Evolutionary conservation across 2,888 invertebrate species (phyloP).

Genomic region (Trissolcus japonicus): DNA sequence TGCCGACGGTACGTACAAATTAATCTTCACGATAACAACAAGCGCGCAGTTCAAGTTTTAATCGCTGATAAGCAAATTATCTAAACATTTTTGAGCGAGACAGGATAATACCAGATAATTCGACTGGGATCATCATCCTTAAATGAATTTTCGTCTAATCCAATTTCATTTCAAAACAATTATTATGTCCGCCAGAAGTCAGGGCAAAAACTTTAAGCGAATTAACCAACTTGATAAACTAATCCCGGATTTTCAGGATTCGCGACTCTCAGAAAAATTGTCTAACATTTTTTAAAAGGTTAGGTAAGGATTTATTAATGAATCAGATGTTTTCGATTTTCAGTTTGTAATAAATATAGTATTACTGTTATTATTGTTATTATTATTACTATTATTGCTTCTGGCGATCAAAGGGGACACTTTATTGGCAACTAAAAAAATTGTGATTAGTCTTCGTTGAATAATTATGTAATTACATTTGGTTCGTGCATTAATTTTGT

Average conservation of each 20-base stretch:
- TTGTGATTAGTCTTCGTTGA: too few species aligned
- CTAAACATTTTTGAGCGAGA: constrained; percentile 24
- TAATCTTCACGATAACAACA: too few species aligned
- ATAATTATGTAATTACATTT: too few species aligned
- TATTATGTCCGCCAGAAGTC: constrained; percentile 26
- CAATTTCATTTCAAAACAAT: constrained; percentile 36
- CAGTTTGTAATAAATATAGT: too few species aligned
- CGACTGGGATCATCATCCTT: constrained; percentile 19
- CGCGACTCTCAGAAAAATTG: constrained; percentile 20
- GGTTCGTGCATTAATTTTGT: too few species aligned
- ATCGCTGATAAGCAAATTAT: constrained; percentile 1
- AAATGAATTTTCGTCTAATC: constrained; percentile 41
- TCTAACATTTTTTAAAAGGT: constrained; percentile 29
- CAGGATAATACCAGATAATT: constrained; percentile 21
- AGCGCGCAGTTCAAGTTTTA: background rate
- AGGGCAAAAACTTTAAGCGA: constrained; percentile 25
- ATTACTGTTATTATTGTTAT: too few species aligned
- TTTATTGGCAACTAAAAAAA: too few species aligned
- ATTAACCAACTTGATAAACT: constrained; percentile 33
- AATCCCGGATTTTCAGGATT: constrained; percentile 40
- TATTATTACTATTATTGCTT: too few species aligned
- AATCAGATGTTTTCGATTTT: too few species aligned
- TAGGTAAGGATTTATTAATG: background rate
- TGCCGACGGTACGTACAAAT: too few species aligned
- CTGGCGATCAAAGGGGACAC: too few species aligned